Evolutionary conservation across 2,113 vertebrate species (phyloP).

Genomic region (Phalacrocorax carbo): DNA sequence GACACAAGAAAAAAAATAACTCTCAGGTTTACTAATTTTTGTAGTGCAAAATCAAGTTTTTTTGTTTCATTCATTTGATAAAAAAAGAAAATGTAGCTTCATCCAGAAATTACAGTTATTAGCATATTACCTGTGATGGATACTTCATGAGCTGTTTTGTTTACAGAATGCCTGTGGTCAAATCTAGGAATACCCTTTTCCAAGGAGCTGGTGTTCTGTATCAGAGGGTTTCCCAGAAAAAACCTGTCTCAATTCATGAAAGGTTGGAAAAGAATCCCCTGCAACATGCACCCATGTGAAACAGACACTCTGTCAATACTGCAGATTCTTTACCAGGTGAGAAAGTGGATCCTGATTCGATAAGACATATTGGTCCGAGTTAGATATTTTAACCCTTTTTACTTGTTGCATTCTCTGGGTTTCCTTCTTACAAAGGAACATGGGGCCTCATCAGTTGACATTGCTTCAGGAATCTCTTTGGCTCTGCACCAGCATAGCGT

Average conservation of each 20-base stretch:
- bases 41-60: background rate
- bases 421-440: background rate
- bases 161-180: constrained; percentile 56
- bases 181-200: constrained; percentile 34
- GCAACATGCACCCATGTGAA: rapidly evolving
- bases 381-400: background rate
- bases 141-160: background rate
- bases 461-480: background rate
- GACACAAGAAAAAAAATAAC: background rate
- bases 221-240: background rate
- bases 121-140: background rate
- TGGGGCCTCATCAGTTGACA: background rate
- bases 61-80: background rate
- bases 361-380: background rate
- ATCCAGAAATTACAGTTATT: background rate
- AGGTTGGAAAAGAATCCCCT: rapidly evolving
- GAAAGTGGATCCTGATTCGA: background rate
- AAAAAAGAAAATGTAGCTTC: background rate
- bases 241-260: rapidly evolving
- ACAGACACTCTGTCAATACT: background rate
- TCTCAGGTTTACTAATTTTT: background rate
- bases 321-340: constrained; percentile 60
- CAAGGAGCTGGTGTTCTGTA: background rate
- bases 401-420: background rate
- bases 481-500: background rate